phyloP scores from a whole-genome alignment of 2,888 invertebrate species.

The Malthinus seriepunctatus region DNA sequence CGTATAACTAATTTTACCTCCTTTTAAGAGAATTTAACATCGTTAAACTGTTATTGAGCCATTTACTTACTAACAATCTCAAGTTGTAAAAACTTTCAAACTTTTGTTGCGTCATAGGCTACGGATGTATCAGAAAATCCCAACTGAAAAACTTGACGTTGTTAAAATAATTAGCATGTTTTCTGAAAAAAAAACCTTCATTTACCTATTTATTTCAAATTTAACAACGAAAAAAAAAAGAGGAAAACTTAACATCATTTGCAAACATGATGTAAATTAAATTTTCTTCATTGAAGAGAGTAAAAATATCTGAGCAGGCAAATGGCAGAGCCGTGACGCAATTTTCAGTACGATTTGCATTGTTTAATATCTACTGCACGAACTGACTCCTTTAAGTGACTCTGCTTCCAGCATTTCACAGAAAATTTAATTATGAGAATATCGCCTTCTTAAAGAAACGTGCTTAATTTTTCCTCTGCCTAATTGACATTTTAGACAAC shows the following conservation, averaged over 20 bases:
- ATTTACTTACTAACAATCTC: slow-evolving; percentile 6
- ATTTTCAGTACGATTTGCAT: slow-evolving; percentile 31
- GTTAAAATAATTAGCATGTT: not conserved
- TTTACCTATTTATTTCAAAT: not conserved
- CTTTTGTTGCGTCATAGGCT: not conserved
- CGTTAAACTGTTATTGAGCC: not conserved
- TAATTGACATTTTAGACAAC: slow-evolving; percentile 30
- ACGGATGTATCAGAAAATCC: too few relatives aligned
- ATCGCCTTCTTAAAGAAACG: slow-evolving; percentile 27
- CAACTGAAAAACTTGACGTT: too few relatives aligned
- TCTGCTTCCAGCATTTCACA: slow-evolving; percentile 27
- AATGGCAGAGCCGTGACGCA: slow-evolving; percentile 29
- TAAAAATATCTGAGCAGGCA: slow-evolving; percentile 27
- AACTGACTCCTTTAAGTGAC: slow-evolving; percentile 26
- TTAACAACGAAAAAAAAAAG: not conserved
- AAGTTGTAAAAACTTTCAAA: slow-evolving; percentile 12
- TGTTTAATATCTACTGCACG: slow-evolving; percentile 30
- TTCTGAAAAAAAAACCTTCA: not conserved
- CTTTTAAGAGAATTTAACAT: not conserved
- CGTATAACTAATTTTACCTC: too few relatives aligned
- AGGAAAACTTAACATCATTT: slow-evolving; percentile 15
- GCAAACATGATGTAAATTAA: slow-evolving; percentile 29
- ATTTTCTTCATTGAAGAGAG: slow-evolving; percentile 25
- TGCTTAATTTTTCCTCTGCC: slow-evolving; percentile 16
- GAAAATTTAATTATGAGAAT: slow-evolving; percentile 32